Percentiles rank a stretch among this genome's conserved stretches.
These are phyloP conservation scores for Pteropus alecto DNA, from an alignment of 2,113 vertebrate species.

Conservation along the genomic window DNA sequence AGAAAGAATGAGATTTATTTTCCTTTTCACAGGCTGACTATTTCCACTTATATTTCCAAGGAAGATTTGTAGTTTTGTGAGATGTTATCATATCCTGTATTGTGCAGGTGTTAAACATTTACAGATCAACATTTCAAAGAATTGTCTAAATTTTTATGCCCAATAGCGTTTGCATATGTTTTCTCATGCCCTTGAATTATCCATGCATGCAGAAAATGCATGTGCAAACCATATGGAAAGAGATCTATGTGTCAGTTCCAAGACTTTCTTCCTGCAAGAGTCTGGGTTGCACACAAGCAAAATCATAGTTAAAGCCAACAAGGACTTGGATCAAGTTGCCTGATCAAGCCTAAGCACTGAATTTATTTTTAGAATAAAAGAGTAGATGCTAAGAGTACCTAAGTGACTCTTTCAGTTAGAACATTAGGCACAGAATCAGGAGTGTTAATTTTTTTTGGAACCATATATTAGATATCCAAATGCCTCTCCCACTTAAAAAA, in stretches of 20 bases:
- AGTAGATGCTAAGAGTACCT: neutral
- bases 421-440: neutral
- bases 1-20: neutral
- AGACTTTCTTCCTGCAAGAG: neutral
- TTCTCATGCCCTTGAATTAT: slow-evolving; percentile 70
- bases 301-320: slow-evolving; percentile 7
- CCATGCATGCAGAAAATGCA: slow-evolving; percentile 64
- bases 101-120: slow-evolving; percentile 75
- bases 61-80: slow-evolving; percentile 54
- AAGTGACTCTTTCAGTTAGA: slow-evolving; percentile 1
- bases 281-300: slow-evolving; percentile 15
- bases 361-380: slow-evolving; percentile 42
- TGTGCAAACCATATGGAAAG: slow-evolving; percentile 72
- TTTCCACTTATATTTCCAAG: slow-evolving; percentile 34
- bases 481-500: neutral
- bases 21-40: neutral
- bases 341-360: neutral
- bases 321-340: neutral
- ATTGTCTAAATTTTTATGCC: slow-evolving; percentile 57
- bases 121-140: slow-evolving; percentile 69
- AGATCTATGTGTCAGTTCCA: slow-evolving; percentile 40
- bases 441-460: neutral
- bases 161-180: slow-evolving; percentile 65
- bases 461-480: slow-evolving; percentile 9
- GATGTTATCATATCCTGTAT: slow-evolving; percentile 48